Percentiles rank a stretch among this genome's conserved stretches.
Conservation (phyloP, 1,140 invertebrate species). For the Polyergus mexicanus region DNA sequence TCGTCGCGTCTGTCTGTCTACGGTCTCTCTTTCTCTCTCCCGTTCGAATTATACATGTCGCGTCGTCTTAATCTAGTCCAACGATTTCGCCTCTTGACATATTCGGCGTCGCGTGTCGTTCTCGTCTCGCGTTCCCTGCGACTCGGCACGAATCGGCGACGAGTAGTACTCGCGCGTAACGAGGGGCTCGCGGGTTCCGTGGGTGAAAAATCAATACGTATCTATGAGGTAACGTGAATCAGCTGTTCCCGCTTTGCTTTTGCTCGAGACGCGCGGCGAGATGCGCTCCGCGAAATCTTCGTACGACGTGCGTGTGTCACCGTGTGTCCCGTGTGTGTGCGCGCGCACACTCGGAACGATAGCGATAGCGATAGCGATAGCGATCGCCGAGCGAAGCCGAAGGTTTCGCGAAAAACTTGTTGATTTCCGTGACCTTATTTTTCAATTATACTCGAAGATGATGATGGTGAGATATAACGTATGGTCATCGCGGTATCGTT, state of each 20-base stretch:
- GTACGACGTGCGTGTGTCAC: neutral
- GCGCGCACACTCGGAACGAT: neutral
- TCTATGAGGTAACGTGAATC: slow-evolving; percentile 71
- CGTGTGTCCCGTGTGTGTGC: no score
- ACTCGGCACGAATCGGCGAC: neutral
- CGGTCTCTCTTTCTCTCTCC: slow-evolving; percentile 25
- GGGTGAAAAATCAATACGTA: slow-evolving; percentile 73
- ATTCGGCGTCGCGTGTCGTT: neutral
- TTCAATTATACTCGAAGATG: neutral
- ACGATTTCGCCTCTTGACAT: slow-evolving; percentile 33
- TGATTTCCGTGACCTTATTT: slow-evolving; percentile 32
- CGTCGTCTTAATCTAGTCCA: slow-evolving; percentile 60
- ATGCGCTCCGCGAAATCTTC: neutral
- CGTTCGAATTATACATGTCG: neutral
- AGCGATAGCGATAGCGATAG: no score
- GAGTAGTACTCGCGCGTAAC: neutral
- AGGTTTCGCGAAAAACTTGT: neutral
- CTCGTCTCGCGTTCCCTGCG: no score
- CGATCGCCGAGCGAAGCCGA: no score
- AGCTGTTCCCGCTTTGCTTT: slow-evolving; percentile 74
- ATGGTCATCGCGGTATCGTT: neutral
- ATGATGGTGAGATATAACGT: neutral
- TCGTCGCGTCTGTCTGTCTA: slow-evolving; percentile 51
- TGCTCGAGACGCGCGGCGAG: neutral
- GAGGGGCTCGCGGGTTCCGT: neutral